Evolutionary conservation across 2,113 vertebrate genomes (phyloP).

Genomic region (Tyto alba): DNA sequence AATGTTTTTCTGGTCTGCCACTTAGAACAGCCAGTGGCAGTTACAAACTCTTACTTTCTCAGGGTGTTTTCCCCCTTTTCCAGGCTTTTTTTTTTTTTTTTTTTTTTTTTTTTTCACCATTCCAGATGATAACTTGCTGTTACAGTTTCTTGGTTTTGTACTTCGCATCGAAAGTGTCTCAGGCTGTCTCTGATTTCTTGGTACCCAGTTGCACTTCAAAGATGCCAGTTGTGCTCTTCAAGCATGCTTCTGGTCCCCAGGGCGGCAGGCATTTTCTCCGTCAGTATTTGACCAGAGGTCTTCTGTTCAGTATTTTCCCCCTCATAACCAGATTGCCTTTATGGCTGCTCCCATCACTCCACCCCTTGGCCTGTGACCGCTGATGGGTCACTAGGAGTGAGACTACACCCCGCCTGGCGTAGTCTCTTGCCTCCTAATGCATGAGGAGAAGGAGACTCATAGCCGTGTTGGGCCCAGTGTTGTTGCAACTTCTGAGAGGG

Average conservation of each 20-base stretch:
- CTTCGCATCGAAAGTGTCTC: not conserved
- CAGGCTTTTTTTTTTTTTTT: not conserved
- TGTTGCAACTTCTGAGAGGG: not conserved
- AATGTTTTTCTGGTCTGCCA: not conserved
- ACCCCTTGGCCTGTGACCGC: not conserved
- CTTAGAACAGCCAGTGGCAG: not conserved
- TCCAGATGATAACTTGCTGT: not conserved
- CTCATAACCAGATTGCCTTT: not conserved
- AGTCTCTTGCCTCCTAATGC: not conserved
- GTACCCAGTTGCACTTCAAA: not conserved
- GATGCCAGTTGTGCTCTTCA: not conserved
- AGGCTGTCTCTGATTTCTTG: not conserved
- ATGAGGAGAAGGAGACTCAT: not conserved
- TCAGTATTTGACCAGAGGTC: not conserved
- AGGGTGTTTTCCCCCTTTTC: not conserved
- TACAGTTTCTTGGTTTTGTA: not conserved
- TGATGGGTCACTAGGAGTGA: not conserved
- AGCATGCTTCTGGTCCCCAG: not conserved
- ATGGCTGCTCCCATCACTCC: not conserved
- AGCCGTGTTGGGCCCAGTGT: not conserved
- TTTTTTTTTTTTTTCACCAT: not conserved
- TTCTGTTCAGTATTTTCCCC: not conserved
- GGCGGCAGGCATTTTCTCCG: not conserved
- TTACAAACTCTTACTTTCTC: not conserved
- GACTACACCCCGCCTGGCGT: not conserved